Percentiles rank a stretch among this genome's conserved stretches.
Conservation (phyloP, 2,797 vertebrate genomes). For the Micropoecilia bifurca region DNA sequence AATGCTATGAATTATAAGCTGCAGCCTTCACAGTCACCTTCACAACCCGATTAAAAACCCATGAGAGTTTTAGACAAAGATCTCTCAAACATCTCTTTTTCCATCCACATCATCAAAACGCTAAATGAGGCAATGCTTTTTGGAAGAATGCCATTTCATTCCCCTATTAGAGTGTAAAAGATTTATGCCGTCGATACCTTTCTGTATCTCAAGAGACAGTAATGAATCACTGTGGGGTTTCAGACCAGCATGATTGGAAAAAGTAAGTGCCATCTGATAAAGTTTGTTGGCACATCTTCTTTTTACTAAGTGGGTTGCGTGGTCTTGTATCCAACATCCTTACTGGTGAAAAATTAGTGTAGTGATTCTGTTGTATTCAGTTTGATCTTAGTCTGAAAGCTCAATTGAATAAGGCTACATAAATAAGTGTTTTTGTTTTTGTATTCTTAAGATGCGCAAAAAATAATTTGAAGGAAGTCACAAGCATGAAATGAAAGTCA, state of each 20-base stretch:
- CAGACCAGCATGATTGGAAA: background rate
- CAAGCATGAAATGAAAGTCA: background rate
- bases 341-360: background rate
- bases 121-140: conserved; percentile 12
- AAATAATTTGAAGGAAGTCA: background rate
- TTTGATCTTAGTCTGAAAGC: background rate
- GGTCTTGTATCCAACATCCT: background rate
- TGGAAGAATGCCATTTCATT: conserved; percentile 3
- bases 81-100: conserved; percentile 6
- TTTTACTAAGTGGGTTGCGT: background rate
- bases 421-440: background rate
- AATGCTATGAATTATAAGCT: background rate
- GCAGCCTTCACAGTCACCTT: conserved; percentile 11
- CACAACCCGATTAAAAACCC: conserved; percentile 11
- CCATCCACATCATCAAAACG: background rate
- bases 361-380: background rate
- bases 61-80: conserved; percentile 9
- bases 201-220: conserved; percentile 1
- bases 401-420: background rate
- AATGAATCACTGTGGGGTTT: conserved; percentile 1
- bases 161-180: conserved; percentile 1
- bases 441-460: background rate
- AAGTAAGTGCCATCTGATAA: background rate
- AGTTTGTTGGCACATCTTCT: background rate
- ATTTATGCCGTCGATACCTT: conserved; percentile 11